Conservation (phyloP, 35 echinoderm and acorn worm species). For the Hemicentrotus pulcherrimus region DNA sequence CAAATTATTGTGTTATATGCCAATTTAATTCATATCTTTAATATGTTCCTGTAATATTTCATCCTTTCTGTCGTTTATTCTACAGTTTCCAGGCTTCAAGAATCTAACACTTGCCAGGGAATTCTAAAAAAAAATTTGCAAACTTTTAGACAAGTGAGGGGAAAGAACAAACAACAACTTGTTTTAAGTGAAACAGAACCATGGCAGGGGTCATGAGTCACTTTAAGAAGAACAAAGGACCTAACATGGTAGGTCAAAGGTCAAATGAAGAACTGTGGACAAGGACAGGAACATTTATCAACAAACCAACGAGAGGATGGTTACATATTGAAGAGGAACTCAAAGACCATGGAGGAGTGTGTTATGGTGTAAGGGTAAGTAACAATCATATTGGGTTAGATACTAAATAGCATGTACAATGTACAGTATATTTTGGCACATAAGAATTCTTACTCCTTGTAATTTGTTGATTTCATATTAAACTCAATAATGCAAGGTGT, state of each 20-base stretch:
- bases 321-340: conserved; percentile 89
- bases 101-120: background rate
- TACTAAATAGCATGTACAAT: no score
- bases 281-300: conserved; percentile 91
- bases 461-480: no score
- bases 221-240: conserved; percentile 92
- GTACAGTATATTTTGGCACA: no score
- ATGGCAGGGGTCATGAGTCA: conserved; percentile 70
- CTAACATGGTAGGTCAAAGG: conserved; percentile 84
- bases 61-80: background rate
- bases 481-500: no score
- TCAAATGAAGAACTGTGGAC: conserved; percentile 94
- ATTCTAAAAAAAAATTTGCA: background rate
- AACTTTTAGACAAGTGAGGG: background rate
- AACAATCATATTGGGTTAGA: background rate
- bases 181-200: background rate
- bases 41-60: background rate
- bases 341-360: conserved; percentile 80
- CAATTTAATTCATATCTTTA: no score
- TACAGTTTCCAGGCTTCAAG: background rate
- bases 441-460: no score
- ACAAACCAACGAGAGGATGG: conserved; percentile 92
- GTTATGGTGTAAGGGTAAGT: conserved; percentile 95
- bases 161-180: background rate
- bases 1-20: no score